Conservation (phyloP, 2,113 vertebrate species). For the Uria aalge region DNA sequence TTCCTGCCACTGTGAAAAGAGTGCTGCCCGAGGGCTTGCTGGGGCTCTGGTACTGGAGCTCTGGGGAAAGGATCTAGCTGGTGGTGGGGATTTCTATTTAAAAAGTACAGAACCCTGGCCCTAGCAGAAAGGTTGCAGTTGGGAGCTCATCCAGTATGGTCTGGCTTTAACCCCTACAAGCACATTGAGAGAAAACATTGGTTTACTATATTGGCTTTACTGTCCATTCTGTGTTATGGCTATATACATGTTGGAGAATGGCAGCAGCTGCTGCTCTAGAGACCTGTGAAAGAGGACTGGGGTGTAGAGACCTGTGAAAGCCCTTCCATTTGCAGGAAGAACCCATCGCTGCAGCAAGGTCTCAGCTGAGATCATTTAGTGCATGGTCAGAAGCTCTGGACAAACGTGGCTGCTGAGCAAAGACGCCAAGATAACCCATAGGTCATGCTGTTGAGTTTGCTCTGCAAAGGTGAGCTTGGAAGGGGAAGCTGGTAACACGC, state of each 20-base stretch:
- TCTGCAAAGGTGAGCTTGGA: neutral
- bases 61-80: neutral
- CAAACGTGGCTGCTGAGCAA: neutral
- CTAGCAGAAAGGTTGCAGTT: neutral
- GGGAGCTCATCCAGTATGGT: neutral
- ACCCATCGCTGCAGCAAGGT: neutral
- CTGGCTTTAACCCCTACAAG: neutral
- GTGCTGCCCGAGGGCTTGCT: neutral
- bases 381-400: neutral
- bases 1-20: neutral
- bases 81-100: neutral
- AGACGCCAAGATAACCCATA: neutral
- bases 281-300: too few relatives aligned
- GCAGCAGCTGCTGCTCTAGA: neutral
- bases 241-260: neutral
- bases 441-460: neutral
- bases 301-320: neutral
- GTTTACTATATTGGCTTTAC: neutral
- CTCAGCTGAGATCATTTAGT: neutral
- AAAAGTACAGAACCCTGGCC: neutral
- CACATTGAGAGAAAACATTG: neutral
- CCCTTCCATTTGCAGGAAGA: neutral
- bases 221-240: neutral
- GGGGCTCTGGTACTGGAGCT: neutral
- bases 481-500: neutral